Conservation (phyloP, 2,113 vertebrate species). For the Corvus hawaiiensis region DNA sequence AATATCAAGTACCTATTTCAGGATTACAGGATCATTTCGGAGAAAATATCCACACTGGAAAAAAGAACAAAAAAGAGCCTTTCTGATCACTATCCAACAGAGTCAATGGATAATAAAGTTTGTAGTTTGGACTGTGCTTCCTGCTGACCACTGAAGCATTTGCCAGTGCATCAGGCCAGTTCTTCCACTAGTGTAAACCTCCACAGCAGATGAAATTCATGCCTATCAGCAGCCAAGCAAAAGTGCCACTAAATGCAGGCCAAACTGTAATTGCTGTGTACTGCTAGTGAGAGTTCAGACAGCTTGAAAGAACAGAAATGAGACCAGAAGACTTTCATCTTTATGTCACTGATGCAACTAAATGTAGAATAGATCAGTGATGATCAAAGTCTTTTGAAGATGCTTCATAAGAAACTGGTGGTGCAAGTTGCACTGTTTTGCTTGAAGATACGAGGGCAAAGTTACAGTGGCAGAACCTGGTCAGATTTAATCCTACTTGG, state of each 20-base stretch:
- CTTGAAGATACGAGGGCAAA: neutral
- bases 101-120: neutral
- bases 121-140: neutral
- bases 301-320: neutral
- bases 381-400: conserved; percentile 18
- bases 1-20: neutral
- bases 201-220: neutral
- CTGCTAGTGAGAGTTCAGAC: neutral
- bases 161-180: neutral
- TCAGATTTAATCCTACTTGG: neutral
- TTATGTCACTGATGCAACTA: neutral
- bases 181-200: neutral
- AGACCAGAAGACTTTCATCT: conserved; percentile 18
- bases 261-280: neutral
- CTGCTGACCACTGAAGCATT: neutral
- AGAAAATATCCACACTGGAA: neutral
- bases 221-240: neutral
- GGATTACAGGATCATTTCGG: neutral
- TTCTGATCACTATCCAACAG: neutral
- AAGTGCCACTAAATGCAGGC: neutral
- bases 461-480: neutral
- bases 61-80: accelerated
- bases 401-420: neutral
- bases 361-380: neutral
- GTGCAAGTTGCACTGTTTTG: neutral